Percentiles rank a stretch among this genome's conserved stretches.
phyloP scores from a whole-genome alignment of 2,888 invertebrate species.

The Podabrus alpinus region DNA sequence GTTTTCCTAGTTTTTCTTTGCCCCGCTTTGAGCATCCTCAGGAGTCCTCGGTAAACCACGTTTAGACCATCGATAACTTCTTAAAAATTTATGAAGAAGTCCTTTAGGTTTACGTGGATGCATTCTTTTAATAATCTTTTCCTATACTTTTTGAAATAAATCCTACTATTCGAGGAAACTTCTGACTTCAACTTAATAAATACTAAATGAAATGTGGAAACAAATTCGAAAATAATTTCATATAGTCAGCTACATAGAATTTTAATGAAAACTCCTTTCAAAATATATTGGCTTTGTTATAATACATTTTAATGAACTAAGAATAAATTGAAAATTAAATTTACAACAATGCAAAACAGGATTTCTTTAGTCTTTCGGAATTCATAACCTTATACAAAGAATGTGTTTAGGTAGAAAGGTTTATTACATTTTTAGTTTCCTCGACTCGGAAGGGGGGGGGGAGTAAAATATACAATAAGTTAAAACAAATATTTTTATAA shows the following conservation, averaged over 20 bases:
- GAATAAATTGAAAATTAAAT: neutral
- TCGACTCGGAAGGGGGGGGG: too few relatives aligned
- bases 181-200: neutral
- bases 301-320: neutral
- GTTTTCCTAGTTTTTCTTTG: neutral
- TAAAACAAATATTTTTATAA: too few relatives aligned
- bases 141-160: neutral
- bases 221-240: neutral
- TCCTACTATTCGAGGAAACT: neutral
- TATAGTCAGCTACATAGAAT: neutral
- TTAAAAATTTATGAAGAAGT: neutral
- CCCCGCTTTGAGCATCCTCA: neutral
- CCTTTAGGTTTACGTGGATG: neutral
- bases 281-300: neutral
- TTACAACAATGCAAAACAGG: neutral
- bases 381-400: too few relatives aligned
- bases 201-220: neutral
- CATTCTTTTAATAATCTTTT: neutral
- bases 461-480: too few relatives aligned
- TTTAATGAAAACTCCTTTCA: neutral
- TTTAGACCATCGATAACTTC: neutral
- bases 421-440: too few relatives aligned
- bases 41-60: neutral
- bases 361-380: too few relatives aligned
- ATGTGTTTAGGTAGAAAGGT: too few relatives aligned